phyloP scores from a whole-genome alignment of 2,888 invertebrate species.

The Phyllotreta striolata region DNA sequence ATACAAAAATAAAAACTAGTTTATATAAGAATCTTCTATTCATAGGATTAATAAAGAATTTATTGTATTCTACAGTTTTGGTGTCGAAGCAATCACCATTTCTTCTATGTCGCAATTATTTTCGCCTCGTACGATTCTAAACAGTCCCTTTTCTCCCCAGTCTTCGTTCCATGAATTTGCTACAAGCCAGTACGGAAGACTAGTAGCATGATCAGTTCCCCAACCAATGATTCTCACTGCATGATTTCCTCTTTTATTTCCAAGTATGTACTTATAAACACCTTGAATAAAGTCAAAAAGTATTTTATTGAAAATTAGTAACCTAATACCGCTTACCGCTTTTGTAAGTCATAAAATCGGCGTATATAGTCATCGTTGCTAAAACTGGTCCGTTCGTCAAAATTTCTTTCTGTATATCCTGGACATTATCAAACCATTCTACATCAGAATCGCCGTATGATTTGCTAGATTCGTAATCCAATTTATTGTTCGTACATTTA shows the following conservation, averaged over 20 bases:
- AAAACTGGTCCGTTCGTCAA: constrained; percentile 84
- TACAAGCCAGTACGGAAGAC: constrained; percentile 85
- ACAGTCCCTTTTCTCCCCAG: constrained; percentile 83
- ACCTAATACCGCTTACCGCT: constrained; percentile 68
- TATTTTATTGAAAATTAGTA: constrained; percentile 5
- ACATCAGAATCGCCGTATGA: constrained; percentile 4
- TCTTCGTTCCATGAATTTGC: constrained; percentile 94
- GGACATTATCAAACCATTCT: constrained; percentile 55
- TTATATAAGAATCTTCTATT: constrained; percentile 12
- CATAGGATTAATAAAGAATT: not conserved
- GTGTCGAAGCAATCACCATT: no score
- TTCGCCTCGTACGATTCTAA: not conserved
- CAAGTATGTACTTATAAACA: constrained; percentile 74
- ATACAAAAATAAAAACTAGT: constrained; percentile 3
- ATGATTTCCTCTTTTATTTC: constrained; percentile 81
- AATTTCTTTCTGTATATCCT: constrained; percentile 78
- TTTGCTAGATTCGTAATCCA: constrained; percentile 14
- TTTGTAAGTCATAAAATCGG: constrained; percentile 82
- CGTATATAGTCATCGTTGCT: constrained; percentile 82
- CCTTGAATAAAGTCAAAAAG: constrained; percentile 57
- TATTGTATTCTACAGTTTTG: not conserved
- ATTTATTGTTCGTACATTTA: constrained; percentile 50
- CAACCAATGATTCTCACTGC: constrained; percentile 90
- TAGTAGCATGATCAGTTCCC: constrained; percentile 71
- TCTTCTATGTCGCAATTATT: not conserved